Base-by-base conservation (phyloP, 2,113 vertebrate genomes). In the Diadophis punctatus region DNA sequence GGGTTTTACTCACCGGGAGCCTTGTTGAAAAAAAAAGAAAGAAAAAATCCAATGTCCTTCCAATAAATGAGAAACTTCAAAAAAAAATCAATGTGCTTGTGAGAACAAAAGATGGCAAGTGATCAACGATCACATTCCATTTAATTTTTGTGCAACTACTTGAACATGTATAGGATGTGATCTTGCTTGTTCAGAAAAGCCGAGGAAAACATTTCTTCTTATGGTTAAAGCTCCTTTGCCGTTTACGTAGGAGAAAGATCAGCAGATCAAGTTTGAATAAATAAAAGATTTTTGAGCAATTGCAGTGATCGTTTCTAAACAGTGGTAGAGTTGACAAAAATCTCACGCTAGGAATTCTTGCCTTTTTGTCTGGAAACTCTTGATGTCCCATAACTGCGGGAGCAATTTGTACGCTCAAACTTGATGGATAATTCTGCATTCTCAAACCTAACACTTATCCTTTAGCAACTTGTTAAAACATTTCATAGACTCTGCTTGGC, bases 401-500 rank as follows among this genome's bases (percentile, higher is more conserved):
- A 63, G 88, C 49, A 87, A 93, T 58, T 93, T 94, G 10, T 0
- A 27, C 87, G 12, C 49, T 92, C 55, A 27, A 58, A 89, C 49
- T 56, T 20, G 20, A 68, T 91, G 58, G 92, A 93, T 63, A 55
- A 92, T 92, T 52, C 74, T 94, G 0, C 0, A 20, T 95, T 88
- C 90, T 94, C 87, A 23, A 23, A 80, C 27, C 39, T 56, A 87
- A 60, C 46, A 87, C 51, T 16, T 86, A 56, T 60, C 60, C n/a
- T 58, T 52, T 49, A 68, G 89, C 87, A 87, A 20, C 48, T 60
- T 63, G 39, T 94, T 92, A 52, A 1, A 86, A 90, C 3, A 20
- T 89, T 93, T 93, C 48, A 58, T 30, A 51, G 86, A 93, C 91
- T 93, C 7, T 25, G 5, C 92, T 95, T 91, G 27, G n/a, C 89